phyloP scores from a whole-genome alignment of 1,140 invertebrate genomes.

The Aphidius ervi region DNA sequence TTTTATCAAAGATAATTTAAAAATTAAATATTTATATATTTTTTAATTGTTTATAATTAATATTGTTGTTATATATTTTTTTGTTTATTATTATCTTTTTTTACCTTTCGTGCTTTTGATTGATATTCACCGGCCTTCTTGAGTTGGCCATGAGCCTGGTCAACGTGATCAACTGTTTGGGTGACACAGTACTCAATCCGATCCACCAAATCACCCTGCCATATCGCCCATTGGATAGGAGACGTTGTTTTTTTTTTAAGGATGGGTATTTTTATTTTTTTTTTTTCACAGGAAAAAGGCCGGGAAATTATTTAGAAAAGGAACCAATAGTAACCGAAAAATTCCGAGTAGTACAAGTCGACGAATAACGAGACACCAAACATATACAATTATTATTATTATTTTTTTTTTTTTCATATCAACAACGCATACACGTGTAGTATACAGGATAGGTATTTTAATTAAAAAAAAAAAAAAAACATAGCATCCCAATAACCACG shows the following conservation, averaged over 20 bases:
- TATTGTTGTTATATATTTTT: too few species aligned
- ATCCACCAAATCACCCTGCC: slow-evolving; percentile 86
- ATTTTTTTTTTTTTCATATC: neutral
- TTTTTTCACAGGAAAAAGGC: neutral
- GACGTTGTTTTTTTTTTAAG: neutral
- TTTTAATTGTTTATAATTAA: too few species aligned
- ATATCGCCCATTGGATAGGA: slow-evolving; percentile 33
- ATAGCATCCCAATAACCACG: slow-evolving; percentile 15
- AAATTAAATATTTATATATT: too few species aligned
- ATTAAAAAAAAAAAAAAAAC: neutral
- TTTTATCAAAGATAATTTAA: too few species aligned
- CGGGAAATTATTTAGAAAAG: slow-evolving; percentile 14
- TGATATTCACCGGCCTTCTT: slow-evolving; percentile 77
- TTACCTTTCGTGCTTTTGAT: slow-evolving; percentile 87
- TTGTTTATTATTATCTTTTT: too few species aligned
- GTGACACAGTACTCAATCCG: slow-evolving; percentile 88
- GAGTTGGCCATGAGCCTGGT: slow-evolving; percentile 72
- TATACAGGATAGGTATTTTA: neutral
- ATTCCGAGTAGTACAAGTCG: too few species aligned
- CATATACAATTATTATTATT: slow-evolving; percentile 1
- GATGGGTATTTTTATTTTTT: too few species aligned
- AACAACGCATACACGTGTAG: slow-evolving; percentile 3
- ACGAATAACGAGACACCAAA: neutral
- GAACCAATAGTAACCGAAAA: slow-evolving; percentile 40
- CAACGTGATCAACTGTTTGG: slow-evolving; percentile 75